Evolutionary conservation across 2,797 vertebrate species (phyloP), one percentile per base, ranked within the genome.

Genomic region (Cuniculus paca): DNA sequence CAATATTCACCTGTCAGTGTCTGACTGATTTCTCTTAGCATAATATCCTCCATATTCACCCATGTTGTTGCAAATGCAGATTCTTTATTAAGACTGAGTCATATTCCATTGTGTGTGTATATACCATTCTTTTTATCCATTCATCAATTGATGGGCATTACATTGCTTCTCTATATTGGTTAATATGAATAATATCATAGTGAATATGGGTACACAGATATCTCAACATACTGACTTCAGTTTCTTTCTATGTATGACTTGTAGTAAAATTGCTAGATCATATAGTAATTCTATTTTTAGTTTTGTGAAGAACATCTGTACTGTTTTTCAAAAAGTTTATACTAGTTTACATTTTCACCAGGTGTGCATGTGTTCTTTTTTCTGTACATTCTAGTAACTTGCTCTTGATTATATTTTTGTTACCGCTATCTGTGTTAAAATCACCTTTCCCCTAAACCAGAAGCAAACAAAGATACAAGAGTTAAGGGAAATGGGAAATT

Each of bases 351-450:
- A 81, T 75, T 95, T 56, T 48, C 7, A 50, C 34, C 20, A 93
- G 13, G 3, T 48, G 4, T 90, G 34, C 36, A 86, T 14, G 19
- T 19, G 2, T 31, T 86, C 42, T 34, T 36, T 74, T 93, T 89
- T 74, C 34, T 65, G 54, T 6, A 28, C 19, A 58, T 52, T 52
- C 10, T 91, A 8, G 19, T 80, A 50, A 45, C 34, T 94, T 54
- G 14, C 72, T 36, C 24, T 78, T 74, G 9, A 45, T 72, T 58
- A 8, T 60, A 12, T 75, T 26, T 84, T 50, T 87, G 39, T 80
- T 95, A 65, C 24, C 83, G 13, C 19, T 82, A 5, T 92, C 42
- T 81, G 2, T 92, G 31, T 90, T 85, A 78, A 91, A 81, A 88
- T 81, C 60, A 34, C 48, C 58, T 80, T 42, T 90, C 13, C 52